Percentiles rank a stretch among this genome's conserved stretches.
phyloP scores from a whole-genome alignment of 2,888 invertebrate genomes.

The Adelphocoris suturalis region DNA sequence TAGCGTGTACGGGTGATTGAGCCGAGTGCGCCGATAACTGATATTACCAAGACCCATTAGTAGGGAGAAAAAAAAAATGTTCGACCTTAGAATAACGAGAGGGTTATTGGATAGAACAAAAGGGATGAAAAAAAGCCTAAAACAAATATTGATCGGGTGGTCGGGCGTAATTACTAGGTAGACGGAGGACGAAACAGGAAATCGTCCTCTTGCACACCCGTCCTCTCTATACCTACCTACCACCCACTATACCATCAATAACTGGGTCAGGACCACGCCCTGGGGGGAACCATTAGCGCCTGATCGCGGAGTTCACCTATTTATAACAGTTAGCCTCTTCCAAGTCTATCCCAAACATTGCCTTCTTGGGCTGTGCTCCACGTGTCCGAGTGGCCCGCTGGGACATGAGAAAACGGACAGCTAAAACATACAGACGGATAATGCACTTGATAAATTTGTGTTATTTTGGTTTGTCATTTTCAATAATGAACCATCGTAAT shows the following conservation, averaged over 20 bases:
- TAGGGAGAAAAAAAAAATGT: background rate
- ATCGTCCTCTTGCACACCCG: background rate
- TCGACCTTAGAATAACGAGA: background rate
- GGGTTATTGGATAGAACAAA: background rate
- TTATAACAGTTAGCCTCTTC: constrained; percentile 49
- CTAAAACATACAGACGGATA: too few relatives aligned
- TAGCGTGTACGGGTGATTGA: background rate
- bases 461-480: too few relatives aligned
- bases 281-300: constrained; percentile 54
- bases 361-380: constrained; percentile 3
- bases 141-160: constrained; percentile 48
- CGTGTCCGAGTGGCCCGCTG: background rate
- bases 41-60: background rate
- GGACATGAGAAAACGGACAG: too few relatives aligned
- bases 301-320: constrained; percentile 66
- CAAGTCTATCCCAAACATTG: constrained; percentile 30
- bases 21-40: constrained; percentile 17
- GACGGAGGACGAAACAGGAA: background rate
- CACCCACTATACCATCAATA: constrained; percentile 43
- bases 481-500: too few relatives aligned
- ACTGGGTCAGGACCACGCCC: constrained; percentile 61
- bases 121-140: constrained; percentile 1
- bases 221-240: constrained; percentile 19
- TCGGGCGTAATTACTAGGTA: background rate
- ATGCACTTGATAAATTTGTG: too few relatives aligned